Evolutionary conservation across 37 sponge, comb jelly and placozoan species (phyloP).

Genomic region (Mnemiopsis leidyi): DNA sequence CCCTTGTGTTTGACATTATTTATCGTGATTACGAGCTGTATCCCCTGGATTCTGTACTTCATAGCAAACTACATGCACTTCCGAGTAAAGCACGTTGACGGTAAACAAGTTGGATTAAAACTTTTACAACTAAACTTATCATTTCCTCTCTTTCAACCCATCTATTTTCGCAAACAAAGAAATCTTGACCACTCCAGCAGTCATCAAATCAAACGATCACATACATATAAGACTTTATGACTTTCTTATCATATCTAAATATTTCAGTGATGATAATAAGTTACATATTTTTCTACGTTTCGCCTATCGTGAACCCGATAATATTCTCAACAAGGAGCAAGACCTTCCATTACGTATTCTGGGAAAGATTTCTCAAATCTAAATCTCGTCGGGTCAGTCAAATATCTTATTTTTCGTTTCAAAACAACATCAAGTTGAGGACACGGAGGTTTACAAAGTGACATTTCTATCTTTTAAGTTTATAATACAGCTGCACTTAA

Average conservation of each 20-base stretch:
- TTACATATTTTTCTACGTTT: conserved; percentile 27
- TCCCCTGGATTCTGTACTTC: conserved; percentile 26
- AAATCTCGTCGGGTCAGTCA: neutral
- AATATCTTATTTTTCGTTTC: too few relatives aligned
- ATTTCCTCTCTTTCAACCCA: too few relatives aligned
- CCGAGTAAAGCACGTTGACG: neutral
- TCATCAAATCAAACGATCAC: too few relatives aligned
- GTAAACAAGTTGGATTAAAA: neutral
- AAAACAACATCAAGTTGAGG: too few relatives aligned
- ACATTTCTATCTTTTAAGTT: too few relatives aligned
- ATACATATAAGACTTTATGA: too few relatives aligned
- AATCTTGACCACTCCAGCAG: too few relatives aligned
- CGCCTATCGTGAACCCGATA: neutral
- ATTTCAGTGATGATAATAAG: conserved; percentile 2
- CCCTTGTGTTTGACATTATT: neutral
- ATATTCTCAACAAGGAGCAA: conserved; percentile 21
- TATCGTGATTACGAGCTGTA: neutral
- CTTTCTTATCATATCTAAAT: too few relatives aligned
- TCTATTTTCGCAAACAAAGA: too few relatives aligned
- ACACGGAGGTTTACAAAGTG: too few relatives aligned
- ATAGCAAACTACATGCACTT: neutral
- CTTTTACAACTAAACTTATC: too few relatives aligned
- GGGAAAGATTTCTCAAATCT: neutral
- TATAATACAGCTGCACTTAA: too few relatives aligned
- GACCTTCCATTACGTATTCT: neutral